Conservation (phyloP, 2,797 vertebrate genomes). For the Acanthornis magna region DNA sequence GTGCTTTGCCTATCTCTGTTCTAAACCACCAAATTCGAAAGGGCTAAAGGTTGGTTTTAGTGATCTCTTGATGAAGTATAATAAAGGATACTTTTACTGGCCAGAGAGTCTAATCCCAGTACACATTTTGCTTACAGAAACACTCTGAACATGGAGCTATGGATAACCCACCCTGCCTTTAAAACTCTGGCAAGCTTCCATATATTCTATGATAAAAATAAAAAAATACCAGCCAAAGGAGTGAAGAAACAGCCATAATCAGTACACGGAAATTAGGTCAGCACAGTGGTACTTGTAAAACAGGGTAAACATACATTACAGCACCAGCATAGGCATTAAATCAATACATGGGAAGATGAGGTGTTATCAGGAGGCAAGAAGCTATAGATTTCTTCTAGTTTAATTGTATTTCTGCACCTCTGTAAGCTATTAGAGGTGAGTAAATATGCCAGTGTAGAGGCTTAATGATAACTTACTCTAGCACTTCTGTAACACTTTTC, state of each 20-base stretch:
- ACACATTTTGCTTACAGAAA: neutral
- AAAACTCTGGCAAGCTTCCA: neutral
- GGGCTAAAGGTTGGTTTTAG: neutral
- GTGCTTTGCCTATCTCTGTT: neutral
- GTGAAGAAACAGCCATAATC: neutral
- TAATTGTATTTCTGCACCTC: constrained; percentile 18
- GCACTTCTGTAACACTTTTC: neutral
- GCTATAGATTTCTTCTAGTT: neutral
- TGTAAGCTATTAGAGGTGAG: neutral
- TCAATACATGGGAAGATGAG: neutral
- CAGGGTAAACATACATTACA: neutral
- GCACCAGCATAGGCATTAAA: neutral
- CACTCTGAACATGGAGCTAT: fast-evolving
- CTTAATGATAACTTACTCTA: neutral
- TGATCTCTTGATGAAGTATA: neutral
- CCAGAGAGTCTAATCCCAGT: neutral
- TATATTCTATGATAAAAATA: neutral
- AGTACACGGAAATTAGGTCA: neutral
- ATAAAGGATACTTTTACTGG: neutral
- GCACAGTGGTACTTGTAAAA: neutral
- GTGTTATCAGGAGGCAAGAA: neutral
- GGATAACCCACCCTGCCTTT: neutral
- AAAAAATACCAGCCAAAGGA: neutral
- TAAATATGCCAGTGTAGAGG: neutral
- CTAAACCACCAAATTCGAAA: neutral